Evolutionary conservation across 2,888 invertebrate species (phyloP).

Genomic region (Isotomurus palustris): DNA sequence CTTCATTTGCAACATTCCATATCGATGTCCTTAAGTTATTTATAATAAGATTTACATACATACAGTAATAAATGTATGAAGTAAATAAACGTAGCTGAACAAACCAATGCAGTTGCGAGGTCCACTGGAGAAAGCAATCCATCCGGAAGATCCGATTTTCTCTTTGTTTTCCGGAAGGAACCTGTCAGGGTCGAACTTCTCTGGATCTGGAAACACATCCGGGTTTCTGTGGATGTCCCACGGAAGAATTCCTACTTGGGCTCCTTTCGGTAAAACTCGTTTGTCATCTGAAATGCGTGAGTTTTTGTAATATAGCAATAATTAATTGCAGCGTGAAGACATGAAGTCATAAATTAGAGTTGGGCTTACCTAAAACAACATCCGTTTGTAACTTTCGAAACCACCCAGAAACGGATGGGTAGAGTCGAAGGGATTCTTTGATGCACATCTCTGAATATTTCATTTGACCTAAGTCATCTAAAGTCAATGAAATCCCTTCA

Average conservation of each 20-base stretch:
- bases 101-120: slow-evolving; percentile 1
- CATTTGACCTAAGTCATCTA: neutral
- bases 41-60: neutral
- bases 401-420: neutral
- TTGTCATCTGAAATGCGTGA: neutral
- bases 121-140: neutral
- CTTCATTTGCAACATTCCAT: slow-evolving; percentile 10
- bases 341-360: too few species aligned
- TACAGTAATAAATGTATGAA: neutral
- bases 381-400: neutral
- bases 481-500: neutral
- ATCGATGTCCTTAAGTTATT: neutral
- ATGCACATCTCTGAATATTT: slow-evolving; percentile 7
- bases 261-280: neutral
- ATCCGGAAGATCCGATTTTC: neutral
- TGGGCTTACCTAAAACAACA: neutral
- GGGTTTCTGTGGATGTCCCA: neutral
- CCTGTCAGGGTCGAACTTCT: neutral
- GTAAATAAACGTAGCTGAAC: neutral
- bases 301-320: too few species aligned
- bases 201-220: neutral
- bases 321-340: too few species aligned
- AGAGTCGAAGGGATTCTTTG: slow-evolving; percentile 1
- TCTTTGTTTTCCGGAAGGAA: neutral
- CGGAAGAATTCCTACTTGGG: neutral